These are phyloP conservation scores for Drosophila nr. perissopoda DNA, from an alignment of 2,888 invertebrate species.

Conservation along the genomic window DNA sequence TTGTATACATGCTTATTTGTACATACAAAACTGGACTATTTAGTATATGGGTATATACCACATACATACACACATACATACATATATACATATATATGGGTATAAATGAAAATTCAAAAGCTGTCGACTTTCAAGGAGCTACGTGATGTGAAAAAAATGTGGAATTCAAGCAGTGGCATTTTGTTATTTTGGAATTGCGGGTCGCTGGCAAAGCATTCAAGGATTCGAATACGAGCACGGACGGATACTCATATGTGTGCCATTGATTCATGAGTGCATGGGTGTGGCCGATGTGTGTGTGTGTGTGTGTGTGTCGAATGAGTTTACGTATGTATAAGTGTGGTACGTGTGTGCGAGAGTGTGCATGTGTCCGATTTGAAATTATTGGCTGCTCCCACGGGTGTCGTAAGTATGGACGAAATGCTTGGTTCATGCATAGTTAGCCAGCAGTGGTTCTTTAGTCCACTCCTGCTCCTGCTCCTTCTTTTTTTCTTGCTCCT, in stretches of 20 bases:
- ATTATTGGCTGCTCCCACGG: constrained; percentile 81
- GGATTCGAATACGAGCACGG: constrained; percentile 36
- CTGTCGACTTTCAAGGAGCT: constrained; percentile 43
- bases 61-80: not conserved
- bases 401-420: constrained; percentile 79
- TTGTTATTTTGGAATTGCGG: constrained; percentile 59
- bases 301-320: constrained; percentile 22
- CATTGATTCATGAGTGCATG: constrained; percentile 73
- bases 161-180: constrained; percentile 52
- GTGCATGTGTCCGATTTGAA: constrained; percentile 75
- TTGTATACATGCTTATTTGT: not conserved
- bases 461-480: not conserved
- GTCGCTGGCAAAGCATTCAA: constrained; percentile 39
- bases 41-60: not conserved
- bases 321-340: constrained; percentile 2
- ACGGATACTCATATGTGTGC: constrained; percentile 63
- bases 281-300: constrained; percentile 38
- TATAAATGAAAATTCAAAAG: constrained; percentile 7
- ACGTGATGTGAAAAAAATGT: constrained; percentile 50
- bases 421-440: constrained; percentile 72
- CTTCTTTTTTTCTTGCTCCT: not conserved
- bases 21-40: not conserved
- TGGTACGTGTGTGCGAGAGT: constrained; percentile 25
- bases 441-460: constrained; percentile 35
- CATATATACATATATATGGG: not conserved